phyloP scores from a whole-genome alignment of 2,113 vertebrate species.

The Pithys albifrons region DNA sequence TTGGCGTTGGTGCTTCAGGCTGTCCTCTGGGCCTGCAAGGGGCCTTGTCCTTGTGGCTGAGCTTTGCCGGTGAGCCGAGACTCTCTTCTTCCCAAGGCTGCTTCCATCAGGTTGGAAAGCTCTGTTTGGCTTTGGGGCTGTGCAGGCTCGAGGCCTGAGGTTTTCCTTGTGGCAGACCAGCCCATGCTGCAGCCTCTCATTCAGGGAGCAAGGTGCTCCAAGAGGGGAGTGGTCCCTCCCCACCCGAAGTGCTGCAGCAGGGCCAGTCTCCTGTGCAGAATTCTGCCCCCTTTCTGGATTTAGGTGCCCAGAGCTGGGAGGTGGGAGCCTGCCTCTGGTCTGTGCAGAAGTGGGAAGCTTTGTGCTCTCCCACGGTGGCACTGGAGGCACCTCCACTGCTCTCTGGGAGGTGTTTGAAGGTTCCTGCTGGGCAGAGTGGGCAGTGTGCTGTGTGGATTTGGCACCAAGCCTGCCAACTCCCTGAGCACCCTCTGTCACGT shows the following conservation, averaged over 20 bases:
- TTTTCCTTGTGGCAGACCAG: slow-evolving; percentile 53
- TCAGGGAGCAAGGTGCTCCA: neutral
- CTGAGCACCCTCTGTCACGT: neutral
- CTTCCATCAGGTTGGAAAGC: neutral
- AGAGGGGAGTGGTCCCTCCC: neutral
- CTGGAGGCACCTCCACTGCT: neutral
- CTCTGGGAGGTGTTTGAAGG: neutral
- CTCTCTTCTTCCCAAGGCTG: neutral
- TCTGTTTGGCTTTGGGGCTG: too few relatives aligned
- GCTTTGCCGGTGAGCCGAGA: neutral
- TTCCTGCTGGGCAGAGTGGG: neutral
- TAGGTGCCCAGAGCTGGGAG: neutral
- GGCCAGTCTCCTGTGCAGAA: neutral
- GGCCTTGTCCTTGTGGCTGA: neutral
- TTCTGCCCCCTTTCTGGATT: neutral
- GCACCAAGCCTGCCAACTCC: neutral
- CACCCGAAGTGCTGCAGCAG: neutral
- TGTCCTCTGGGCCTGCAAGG: neutral
- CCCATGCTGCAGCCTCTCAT: neutral
- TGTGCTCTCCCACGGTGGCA: neutral
- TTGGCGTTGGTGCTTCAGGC: neutral
- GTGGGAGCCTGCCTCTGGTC: neutral
- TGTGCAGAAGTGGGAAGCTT: neutral
- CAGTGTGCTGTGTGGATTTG: neutral
- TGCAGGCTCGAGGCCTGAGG: neutral